Conservation (phyloP, 2,113 vertebrate genomes). For the Cephalopholis sonnerati region DNA sequence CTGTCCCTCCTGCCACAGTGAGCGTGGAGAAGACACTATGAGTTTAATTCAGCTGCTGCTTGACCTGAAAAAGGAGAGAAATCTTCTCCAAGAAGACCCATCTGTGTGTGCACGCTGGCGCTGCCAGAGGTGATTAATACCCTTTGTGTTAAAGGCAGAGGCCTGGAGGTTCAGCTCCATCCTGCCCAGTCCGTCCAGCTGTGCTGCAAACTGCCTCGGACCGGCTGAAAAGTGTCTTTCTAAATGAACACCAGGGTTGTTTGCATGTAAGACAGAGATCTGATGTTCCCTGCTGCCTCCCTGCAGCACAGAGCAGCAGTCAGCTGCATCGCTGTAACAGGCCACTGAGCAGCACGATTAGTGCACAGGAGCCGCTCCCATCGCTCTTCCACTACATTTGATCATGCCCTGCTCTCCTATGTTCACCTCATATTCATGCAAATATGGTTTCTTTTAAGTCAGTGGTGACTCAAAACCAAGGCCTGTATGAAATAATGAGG, state of each 20-base stretch:
- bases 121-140: slow-evolving; percentile 58
- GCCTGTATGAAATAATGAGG: slow-evolving; percentile 6
- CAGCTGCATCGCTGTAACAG: slow-evolving; percentile 60
- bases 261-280: slow-evolving; percentile 44
- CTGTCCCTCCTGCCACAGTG: slow-evolving; percentile 7
- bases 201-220: slow-evolving; percentile 47
- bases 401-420: slow-evolving; percentile 10
- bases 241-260: slow-evolving; percentile 34
- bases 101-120: slow-evolving; percentile 33
- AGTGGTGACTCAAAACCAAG: slow-evolving; percentile 16
- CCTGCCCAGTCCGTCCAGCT: slow-evolving; percentile 44
- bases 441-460: slow-evolving; percentile 34
- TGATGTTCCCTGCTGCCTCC: slow-evolving; percentile 41
- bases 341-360: slow-evolving; percentile 68
- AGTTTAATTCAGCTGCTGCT: slow-evolving; percentile 23
- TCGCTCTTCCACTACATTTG: slow-evolving; percentile 65
- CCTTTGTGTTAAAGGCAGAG: slow-evolving; percentile 30
- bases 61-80: slow-evolving; percentile 5
- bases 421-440: slow-evolving; percentile 33
- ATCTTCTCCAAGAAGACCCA: slow-evolving; percentile 8
- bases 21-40: not conserved
- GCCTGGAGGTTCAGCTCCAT: slow-evolving; percentile 22
- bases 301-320: slow-evolving; percentile 66
- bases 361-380: slow-evolving; percentile 36
- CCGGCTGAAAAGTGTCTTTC: slow-evolving; percentile 24